phyloP scores from a whole-genome alignment of 1,140 invertebrate genomes.

The Papilio machaon region DNA sequence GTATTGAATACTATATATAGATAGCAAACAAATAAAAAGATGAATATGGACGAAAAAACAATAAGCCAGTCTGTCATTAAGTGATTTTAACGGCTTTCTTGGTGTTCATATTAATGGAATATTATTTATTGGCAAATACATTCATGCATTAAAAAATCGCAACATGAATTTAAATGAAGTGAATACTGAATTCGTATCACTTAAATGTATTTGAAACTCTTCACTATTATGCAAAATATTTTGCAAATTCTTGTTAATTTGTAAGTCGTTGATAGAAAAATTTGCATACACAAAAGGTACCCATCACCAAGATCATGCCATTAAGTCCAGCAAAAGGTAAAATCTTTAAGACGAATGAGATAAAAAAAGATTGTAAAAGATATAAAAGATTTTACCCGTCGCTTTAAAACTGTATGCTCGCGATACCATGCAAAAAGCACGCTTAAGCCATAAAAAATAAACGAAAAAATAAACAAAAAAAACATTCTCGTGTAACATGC shows the following conservation, averaged over 20 bases:
- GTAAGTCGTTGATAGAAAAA: not conserved
- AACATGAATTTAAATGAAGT: slow-evolving; percentile 1
- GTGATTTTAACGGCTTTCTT: slow-evolving; percentile 56
- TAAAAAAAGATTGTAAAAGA: not conserved
- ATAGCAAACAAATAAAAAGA: slow-evolving; percentile 72
- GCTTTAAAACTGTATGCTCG: not conserved
- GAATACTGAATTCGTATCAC: slow-evolving; percentile 25
- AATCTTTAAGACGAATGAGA: slow-evolving; percentile 9
- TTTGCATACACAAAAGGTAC: slow-evolving; percentile 30
- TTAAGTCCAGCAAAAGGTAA: slow-evolving; percentile 8
- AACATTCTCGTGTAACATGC: not conserved
- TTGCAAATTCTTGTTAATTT: not conserved
- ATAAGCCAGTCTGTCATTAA: slow-evolving; percentile 60
- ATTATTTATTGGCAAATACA: slow-evolving; percentile 81
- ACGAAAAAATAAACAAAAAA: slow-evolving; percentile 17
- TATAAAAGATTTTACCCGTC: not conserved
- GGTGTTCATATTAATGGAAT: slow-evolving; percentile 51
- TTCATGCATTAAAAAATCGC: slow-evolving; percentile 63
- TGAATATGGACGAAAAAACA: slow-evolving; percentile 53
- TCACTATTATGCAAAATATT: slow-evolving; percentile 5
- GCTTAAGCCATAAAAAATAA: slow-evolving; percentile 49
- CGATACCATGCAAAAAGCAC: slow-evolving; percentile 53
- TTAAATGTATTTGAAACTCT: not conserved
- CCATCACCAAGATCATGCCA: slow-evolving; percentile 43
- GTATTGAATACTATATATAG: slow-evolving; percentile 55